phyloP scores from a whole-genome alignment of 92 coral and sea anemone species.

The Anthopleura xanthogrammica region DNA sequence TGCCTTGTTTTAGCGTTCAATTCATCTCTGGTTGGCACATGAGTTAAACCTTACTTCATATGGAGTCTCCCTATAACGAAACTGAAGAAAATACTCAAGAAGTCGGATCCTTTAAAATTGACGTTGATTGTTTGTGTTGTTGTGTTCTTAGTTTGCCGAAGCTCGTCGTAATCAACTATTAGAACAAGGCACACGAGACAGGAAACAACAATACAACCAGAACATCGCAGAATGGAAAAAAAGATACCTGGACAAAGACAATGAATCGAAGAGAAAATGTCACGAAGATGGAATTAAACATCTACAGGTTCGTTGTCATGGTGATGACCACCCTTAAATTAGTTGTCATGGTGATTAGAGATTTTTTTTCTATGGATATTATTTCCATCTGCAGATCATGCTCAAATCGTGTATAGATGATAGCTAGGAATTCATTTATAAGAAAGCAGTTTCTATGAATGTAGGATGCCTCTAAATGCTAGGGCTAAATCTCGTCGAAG shows the following conservation, averaged over 20 bases:
- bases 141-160: slow-evolving; percentile 72
- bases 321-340: too few relatives aligned
- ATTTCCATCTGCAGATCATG: too few relatives aligned
- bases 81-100: too few relatives aligned
- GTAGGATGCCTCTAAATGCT: too few relatives aligned
- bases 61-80: too few relatives aligned
- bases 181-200: slow-evolving; percentile 62
- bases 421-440: too few relatives aligned
- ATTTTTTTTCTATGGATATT: not conserved
- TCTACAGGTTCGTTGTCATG: slow-evolving; percentile 51
- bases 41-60: too few relatives aligned
- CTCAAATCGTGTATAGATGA: too few relatives aligned
- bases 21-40: too few relatives aligned
- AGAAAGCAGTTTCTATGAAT: too few relatives aligned
- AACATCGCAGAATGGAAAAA: slow-evolving; percentile 69
- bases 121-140: not conserved
- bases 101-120: not conserved
- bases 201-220: slow-evolving; percentile 46
- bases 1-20: too few relatives aligned
- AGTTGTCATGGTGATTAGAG: not conserved
- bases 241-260: slow-evolving; percentile 68
- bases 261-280: slow-evolving; percentile 52
- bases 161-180: slow-evolving; percentile 68
- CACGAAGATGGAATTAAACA: slow-evolving; percentile 76
- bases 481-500: too few relatives aligned